Evolutionary conservation across 2,113 vertebrate genomes (phyloP).

Genomic region (Sorex fumeus): DNA sequence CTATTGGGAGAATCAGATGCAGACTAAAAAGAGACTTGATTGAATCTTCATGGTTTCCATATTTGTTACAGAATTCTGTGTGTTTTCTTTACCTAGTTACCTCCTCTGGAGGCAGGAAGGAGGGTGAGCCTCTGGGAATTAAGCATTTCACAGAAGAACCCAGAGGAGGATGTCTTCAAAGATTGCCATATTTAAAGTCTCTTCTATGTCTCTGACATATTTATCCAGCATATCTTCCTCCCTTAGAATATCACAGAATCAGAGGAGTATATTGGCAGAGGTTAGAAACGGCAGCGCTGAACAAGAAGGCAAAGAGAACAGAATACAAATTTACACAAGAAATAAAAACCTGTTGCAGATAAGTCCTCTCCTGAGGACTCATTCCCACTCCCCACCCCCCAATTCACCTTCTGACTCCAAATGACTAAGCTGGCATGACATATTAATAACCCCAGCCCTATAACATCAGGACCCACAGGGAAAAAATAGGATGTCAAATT

Average conservation of each 20-base stretch:
- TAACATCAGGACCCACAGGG: background rate
- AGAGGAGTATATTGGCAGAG: background rate
- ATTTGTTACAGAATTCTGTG: background rate
- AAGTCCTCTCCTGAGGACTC: background rate
- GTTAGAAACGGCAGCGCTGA: background rate
- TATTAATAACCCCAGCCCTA: background rate
- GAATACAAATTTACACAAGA: background rate
- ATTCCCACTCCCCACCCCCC: background rate
- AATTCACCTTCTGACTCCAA: background rate
- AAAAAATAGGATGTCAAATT: background rate
- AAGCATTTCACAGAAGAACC: background rate
- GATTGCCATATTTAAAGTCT: background rate
- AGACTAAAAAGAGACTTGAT: too few relatives aligned
- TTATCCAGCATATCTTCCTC: background rate
- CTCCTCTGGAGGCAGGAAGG: background rate
- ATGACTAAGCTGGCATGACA: background rate
- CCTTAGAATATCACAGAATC: background rate
- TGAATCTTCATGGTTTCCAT: background rate
- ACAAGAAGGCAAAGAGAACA: background rate
- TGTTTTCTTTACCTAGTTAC: background rate
- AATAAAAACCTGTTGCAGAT: background rate
- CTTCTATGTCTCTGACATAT: too few relatives aligned
- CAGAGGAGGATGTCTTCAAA: background rate
- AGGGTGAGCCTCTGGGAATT: background rate
- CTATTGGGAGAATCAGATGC: too few relatives aligned